Base-by-base conservation (phyloP, 2,888 invertebrate genomes). In the Cryptophagus acutangulus region DNA sequence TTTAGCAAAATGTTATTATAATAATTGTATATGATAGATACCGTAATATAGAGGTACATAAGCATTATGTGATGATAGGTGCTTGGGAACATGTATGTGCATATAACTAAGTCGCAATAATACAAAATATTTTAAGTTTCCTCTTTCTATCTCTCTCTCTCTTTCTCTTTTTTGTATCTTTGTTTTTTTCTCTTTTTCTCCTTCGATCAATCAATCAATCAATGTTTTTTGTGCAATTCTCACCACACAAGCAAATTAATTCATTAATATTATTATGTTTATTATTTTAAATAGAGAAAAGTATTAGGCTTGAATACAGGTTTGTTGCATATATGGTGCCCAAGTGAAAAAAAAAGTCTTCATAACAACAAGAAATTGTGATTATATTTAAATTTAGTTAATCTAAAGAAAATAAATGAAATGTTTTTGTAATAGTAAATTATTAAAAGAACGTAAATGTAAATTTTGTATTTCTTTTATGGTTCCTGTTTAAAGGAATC, bases 291-390 rank as follows among this genome's bases (percentile, higher is more conserved):
- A 12, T 24, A 30, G 9, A 24, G 18, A 25, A 12, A 24, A 35
- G 13, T 26, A 26, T 12, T 26, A 26, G 26, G 3, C n/a, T 12
- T 26, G 12, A 26, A 26, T 31, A 15, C 16, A 31, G 12, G 56
- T 62, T 58, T 58, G 50, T 58, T 64, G 62, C 65, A 64, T 64
- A 62, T 66, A 61, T 62, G 58, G 53, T 52, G 52, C 59, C 65
- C 65, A 65, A 65, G 66, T 26, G n/a, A 26, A 26, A 49, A 51
- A 38, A 45, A 58, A 63, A 65, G 67, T 68, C 67, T 67, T 67
- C 67, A 66, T 64, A 66, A 68, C 65, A 67, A 67, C 68, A 68
- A 67, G 63, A 65, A 67, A 63, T 65, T 57, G 67, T 68, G 68
- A 69, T 69, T 67, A 63, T 65, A 64, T 62, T 62, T 65, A 67